Conservation (phyloP, 2,888 invertebrate species). For the Drosophila melanosoma region DNA sequence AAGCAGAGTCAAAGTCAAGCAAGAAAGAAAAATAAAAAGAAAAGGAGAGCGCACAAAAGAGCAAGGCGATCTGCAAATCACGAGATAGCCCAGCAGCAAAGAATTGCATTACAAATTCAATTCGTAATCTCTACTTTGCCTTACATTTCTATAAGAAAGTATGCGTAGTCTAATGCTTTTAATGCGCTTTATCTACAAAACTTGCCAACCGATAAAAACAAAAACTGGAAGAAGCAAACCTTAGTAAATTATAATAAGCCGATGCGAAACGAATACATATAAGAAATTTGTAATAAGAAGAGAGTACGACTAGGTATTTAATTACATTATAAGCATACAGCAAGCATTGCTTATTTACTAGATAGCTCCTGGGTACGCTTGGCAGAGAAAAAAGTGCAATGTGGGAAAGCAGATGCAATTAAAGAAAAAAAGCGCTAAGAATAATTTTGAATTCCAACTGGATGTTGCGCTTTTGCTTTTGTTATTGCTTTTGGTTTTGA, state of each 20-base stretch:
- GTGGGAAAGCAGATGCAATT: neutral
- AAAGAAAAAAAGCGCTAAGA: conserved; percentile 17
- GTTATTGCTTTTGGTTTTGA: neutral
- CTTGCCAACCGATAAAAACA: neutral
- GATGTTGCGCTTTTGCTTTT: neutral
- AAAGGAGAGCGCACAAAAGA: neutral
- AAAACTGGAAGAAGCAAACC: neutral
- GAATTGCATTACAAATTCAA: neutral
- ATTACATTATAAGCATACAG: neutral
- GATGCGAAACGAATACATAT: neutral
- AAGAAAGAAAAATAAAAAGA: neutral
- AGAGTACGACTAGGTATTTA: neutral
- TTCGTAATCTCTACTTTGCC: neutral
- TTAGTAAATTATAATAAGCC: neutral
- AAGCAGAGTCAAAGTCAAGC: conserved; percentile 16
- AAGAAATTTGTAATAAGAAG: neutral
- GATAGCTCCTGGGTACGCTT: neutral
- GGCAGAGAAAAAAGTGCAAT: neutral
- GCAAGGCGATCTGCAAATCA: conserved; percentile 2
- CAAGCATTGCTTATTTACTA: neutral
- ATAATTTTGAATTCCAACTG: conserved; percentile 36
- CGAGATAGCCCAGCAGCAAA: neutral
- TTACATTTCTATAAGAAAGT: neutral
- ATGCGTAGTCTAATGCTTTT: neutral
- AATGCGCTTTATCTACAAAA: neutral